phyloP scores from a whole-genome alignment of 2,797 vertebrate species.

The Hyperoplus lanceolatus region DNA sequence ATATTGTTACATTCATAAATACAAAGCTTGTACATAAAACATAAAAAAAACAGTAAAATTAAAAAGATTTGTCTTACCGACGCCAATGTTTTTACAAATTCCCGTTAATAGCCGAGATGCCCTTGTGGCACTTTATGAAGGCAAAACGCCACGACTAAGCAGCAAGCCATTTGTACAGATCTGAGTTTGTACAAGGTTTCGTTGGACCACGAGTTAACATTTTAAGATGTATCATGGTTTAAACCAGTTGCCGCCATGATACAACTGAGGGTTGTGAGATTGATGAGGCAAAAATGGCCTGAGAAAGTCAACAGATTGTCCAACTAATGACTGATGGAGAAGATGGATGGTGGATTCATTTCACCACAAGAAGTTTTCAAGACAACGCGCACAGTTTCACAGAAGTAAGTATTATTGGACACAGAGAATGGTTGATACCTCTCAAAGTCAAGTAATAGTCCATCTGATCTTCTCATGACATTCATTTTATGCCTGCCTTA shows the following conservation, averaged over 20 bases:
- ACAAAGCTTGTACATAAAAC: constrained; percentile 55
- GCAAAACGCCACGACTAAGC: constrained; percentile 13
- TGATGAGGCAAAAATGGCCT: constrained; percentile 20
- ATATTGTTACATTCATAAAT: constrained; percentile 77
- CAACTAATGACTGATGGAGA: constrained; percentile 33
- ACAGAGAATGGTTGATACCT: not conserved
- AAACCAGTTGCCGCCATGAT: constrained; percentile 26
- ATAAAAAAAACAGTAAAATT: constrained; percentile 33
- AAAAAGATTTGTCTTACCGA: constrained; percentile 35
- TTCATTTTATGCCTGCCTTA: constrained; percentile 18
- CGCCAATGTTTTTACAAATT: constrained; percentile 8
- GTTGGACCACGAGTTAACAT: not conserved
- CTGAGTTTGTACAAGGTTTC: constrained; percentile 42
- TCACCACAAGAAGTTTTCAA: constrained; percentile 5
- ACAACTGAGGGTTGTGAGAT: constrained; percentile 6
- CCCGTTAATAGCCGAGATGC: constrained; percentile 12
- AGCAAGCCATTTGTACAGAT: constrained; percentile 43
- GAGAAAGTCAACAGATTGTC: constrained; percentile 13
- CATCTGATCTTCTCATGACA: constrained; percentile 5
- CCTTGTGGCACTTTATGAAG: constrained; percentile 8
- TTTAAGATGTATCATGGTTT: constrained; percentile 9
- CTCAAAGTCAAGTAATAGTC: not conserved
- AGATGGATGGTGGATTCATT: constrained; percentile 30
- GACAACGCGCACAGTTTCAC: constrained; percentile 23
- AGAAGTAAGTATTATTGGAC: not conserved